Percentiles rank a stretch among this genome's conserved stretches.
Conservation (phyloP, 2,888 invertebrate genomes). For the Scaptomyza reducta region DNA sequence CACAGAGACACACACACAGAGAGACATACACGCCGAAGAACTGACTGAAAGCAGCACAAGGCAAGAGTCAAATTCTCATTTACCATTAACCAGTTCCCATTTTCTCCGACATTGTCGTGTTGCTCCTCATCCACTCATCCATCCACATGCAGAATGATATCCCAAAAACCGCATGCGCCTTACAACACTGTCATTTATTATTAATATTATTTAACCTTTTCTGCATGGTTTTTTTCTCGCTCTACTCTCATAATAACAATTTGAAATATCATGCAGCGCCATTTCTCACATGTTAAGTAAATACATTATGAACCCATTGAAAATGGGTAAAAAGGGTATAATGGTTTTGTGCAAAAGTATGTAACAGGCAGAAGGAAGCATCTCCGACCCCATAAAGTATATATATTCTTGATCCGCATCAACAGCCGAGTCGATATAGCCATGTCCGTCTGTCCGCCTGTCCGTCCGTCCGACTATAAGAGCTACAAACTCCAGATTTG, state of each 20-base stretch:
- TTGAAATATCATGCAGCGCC: conserved; percentile 73
- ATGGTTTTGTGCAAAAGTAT: too few relatives aligned
- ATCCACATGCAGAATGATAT: conserved; percentile 31
- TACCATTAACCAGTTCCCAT: conserved; percentile 22
- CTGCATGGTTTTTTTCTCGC: conserved; percentile 15
- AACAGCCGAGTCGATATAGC: too few relatives aligned
- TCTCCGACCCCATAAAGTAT: too few relatives aligned
- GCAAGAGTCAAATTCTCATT: conserved; percentile 27
- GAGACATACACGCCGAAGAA: conserved; percentile 1
- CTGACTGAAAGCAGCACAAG: conserved; percentile 28
- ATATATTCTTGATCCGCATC: too few relatives aligned
- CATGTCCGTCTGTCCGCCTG: too few relatives aligned
- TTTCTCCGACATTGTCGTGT: conserved; percentile 11
- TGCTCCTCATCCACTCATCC: conserved; percentile 9
- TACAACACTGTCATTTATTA: conserved; percentile 77
- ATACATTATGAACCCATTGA: too few relatives aligned
- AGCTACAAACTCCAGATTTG: too few relatives aligned
- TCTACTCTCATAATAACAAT: conserved; percentile 66
- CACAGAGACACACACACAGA: conserved; percentile 45
- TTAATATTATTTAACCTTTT: conserved; percentile 69
- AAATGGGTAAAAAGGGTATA: too few relatives aligned
- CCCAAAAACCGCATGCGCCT: conserved; percentile 55
- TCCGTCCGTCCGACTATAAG: too few relatives aligned
- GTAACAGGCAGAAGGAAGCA: too few relatives aligned
- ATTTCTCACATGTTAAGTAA: conserved; percentile 55